A percentile compares a stretch with the other conserved stretches of the same genome.
phyloP scores from a whole-genome alignment of 2,113 vertebrate species.

The Rynchops niger region DNA sequence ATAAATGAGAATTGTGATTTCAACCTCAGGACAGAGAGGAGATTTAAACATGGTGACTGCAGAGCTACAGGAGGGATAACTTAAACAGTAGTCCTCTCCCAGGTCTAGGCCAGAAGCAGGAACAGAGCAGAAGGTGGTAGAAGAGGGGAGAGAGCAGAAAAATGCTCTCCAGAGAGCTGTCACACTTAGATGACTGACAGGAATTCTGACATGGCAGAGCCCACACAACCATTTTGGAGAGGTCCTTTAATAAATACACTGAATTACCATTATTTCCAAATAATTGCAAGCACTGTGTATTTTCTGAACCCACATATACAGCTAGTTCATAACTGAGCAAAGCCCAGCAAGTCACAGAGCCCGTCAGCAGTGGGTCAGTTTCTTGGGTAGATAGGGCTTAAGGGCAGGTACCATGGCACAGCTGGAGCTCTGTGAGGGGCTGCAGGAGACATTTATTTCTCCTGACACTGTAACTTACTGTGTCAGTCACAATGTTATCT shows the following conservation, averaged over 20 bases:
- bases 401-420: slow-evolving; percentile 42
- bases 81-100: neutral
- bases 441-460: slow-evolving; percentile 54
- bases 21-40: neutral
- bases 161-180: neutral
- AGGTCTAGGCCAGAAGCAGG: neutral
- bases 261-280: neutral
- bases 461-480: slow-evolving; percentile 58
- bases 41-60: neutral
- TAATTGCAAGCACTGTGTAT: neutral
- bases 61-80: neutral
- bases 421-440: slow-evolving; percentile 45
- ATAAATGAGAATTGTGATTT: neutral
- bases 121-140: neutral
- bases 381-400: slow-evolving; percentile 14
- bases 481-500: slow-evolving; percentile 62
- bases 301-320: neutral
- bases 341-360: neutral
- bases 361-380: neutral
- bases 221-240: neutral
- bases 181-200: neutral
- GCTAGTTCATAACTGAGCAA: neutral
- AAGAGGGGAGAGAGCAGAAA: neutral
- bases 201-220: neutral
- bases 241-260: neutral